Base-by-base conservation (phyloP, 2,888 invertebrate species). In the Anoplius nigerrimus region DNA sequence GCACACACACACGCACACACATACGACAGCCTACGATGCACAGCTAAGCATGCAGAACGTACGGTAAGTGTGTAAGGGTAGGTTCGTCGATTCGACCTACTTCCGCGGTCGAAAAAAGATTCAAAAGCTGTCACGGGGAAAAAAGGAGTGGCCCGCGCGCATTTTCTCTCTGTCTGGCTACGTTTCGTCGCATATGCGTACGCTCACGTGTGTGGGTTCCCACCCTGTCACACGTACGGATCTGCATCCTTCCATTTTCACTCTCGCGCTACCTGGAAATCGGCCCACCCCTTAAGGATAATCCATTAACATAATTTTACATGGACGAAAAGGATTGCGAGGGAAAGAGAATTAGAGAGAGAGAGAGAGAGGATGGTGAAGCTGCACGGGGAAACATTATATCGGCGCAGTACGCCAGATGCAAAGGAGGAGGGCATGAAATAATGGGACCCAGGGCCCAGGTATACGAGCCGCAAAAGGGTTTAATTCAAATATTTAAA, bases 231-330 rank as follows among this genome's bases (percentile, higher is more conserved):
- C 4, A 34, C 34, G 1, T 34, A 34, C 6, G 34, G 6, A 1
- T 13, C 24, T 24, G 24, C 24, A 24, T 34, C 34, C 11, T 34
- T 11, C 34, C 34, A 11, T 34, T 34, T 34, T 34, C 59, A 64
- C 60, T 54, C 51, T 72, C 69, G 56, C 64, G 59, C 80, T 84
- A 84, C 83, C 82, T 83, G 83, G 66, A 76, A 77, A 71, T 74
- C 79, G 76, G 58, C 73, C 62, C 72, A 67, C 78, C 79, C 79
- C 71, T 72, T 74, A 74, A 85, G 88, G 88, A 88, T 88, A 88
- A 88, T 88, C 88, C 87, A 88, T 88, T 88, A 88, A 88, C 88
- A 88, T 88, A 88, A 88, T 88, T 88, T 88, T 86, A 88, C 88
- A 88, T 88, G 85, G 84, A n/a, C 80, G 56, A 21, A 21, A 58